Evolutionary conservation across 2,113 vertebrate genomes (phyloP), one percentile per base, ranked within the genome.

Genomic region (Caranx melampygus): DNA sequence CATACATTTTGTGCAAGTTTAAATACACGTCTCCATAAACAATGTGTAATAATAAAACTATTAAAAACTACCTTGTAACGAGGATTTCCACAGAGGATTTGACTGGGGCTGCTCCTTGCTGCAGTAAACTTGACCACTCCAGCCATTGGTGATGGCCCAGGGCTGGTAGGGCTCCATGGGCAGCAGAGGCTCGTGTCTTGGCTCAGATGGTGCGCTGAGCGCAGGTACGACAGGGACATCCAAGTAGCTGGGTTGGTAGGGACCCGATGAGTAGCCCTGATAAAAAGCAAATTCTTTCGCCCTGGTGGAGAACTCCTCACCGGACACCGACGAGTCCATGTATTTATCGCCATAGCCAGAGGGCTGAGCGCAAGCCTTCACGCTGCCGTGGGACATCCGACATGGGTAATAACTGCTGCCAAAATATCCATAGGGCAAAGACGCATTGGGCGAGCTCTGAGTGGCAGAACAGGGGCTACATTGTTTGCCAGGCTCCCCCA

Each of bases 231-330:
- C 97, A 0, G 98, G 97, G 87, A 99, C 96, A 89, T 99, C 98
- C 95, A 99, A 86, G 89, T 99, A 99, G 74, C 97, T 95, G 16
- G 98, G 95, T 86, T 99, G 98, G 92, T 98, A 99, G 47, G 97
- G 97, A 72, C 94, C 96, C 3, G 97, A 93, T 2, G 97, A 96
- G 85, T 99, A 99, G 79, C 98, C 96, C 89, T 98, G 98, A 87
- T 99, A 99, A 92, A 99, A 99, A 44, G 98, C 97, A 89, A 99
- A 98, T 86, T 99, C 98, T 93, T 99, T 99, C 6, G 97, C 96
- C 85, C 98, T 94, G 86, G 94, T 95, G 60, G 97, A 95, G 92
- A 98, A 99, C 90, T 99, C 98, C 89, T 99, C 97, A 37, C 96
- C 96, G 68, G 97, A 94, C 52, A 95, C 96, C 1, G 97, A 96